Conservation (phyloP, 2,888 invertebrate genomes). For the Seira sanloemensis region DNA sequence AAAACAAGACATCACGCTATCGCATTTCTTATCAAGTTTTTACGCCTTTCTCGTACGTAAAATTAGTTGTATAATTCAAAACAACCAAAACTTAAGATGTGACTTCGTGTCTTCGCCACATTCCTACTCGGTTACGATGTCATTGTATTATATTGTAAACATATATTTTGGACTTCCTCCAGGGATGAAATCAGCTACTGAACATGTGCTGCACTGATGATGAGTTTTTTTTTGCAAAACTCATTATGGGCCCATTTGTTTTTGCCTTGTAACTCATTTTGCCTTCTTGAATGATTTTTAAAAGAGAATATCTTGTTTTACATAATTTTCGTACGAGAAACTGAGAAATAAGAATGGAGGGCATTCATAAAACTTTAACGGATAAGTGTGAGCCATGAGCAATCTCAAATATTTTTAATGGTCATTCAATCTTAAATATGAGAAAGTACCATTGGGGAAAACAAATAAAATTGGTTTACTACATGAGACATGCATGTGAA, state of each 20-base stretch:
- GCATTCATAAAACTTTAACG: neutral
- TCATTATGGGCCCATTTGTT: neutral
- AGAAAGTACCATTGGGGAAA: neutral
- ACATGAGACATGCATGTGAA: neutral
- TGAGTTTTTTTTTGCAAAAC: neutral
- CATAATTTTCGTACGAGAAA: neutral
- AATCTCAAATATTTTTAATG: neutral
- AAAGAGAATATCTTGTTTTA: neutral
- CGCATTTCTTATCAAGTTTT: neutral
- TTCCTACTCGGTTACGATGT: neutral
- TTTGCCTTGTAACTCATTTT: neutral
- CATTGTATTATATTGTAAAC: no score
- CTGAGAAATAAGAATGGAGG: neutral
- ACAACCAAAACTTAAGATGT: no score
- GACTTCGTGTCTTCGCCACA: neutral
- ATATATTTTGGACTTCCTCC: no score
- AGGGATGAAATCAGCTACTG: slow-evolving; percentile 11
- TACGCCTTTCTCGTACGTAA: neutral
- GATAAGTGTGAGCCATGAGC: no score
- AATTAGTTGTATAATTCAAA: neutral
- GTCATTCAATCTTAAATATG: neutral
- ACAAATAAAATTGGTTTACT: neutral
- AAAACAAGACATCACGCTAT: no score
- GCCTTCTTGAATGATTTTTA: neutral
- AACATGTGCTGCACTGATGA: slow-evolving; percentile 18